Base-by-base conservation (phyloP, 2,113 vertebrate genomes). In the Rana temporaria region DNA sequence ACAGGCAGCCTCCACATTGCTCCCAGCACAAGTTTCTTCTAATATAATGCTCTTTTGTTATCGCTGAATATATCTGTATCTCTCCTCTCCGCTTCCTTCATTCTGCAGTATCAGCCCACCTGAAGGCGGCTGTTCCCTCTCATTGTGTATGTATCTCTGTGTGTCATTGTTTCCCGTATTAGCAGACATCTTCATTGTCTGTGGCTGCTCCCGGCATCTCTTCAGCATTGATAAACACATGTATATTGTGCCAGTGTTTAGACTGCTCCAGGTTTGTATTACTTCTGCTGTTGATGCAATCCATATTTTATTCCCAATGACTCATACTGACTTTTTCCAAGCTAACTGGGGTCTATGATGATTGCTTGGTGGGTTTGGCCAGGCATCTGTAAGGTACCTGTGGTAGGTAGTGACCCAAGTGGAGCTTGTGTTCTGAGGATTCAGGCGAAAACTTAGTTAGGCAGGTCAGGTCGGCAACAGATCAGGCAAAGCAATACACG, bases 181-280 rank as follows among this genome's bases (percentile, higher is more conserved):
- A 16, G 8, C 48, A 57, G 55, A 59, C 77, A 62, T 70, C 78
- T 80, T 48, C 60, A 79, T 79, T 68, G 32, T 80, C 14, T 70
- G 20, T 30, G 20, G 48, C 14, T 48, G 59, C 62, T 57, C 57
- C 19, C n/a, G 52, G 15, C 16, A 30, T 15, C 20, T 42, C 60
- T 34, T 70, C 15, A 8, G n/a, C 59, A 53, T 57, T 20, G 57
- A 59, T 56, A 59, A 69, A 56, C 64, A 59, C 17, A 34, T 26
- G 15, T 26, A 48, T 62, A 52, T 24, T 22, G 8, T 22, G 56
- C 57, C 34, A 32, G 57, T 62, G 57, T 75, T 38, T 62, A 62
- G 57, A 42, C 73, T 48, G 57, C 18, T 22, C 5, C 48, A 34
- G 14, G 38, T 52, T 20, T 70, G 67, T 42, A n/a, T 59, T 17